Conservation (phyloP, 2,113 vertebrate species). For the Hucho hucho region DNA sequence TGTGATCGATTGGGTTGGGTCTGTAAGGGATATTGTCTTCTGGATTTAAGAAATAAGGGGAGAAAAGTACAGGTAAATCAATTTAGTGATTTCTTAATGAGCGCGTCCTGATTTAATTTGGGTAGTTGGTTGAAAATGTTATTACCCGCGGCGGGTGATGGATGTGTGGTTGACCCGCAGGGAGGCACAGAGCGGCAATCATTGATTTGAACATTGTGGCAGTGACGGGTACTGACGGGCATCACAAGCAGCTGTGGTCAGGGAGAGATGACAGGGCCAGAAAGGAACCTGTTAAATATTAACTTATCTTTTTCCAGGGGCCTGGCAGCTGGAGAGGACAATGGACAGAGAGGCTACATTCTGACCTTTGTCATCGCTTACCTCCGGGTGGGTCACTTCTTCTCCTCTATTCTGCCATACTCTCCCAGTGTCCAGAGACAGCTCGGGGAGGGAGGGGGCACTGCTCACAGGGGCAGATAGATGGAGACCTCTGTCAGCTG, state of each 20-base stretch:
- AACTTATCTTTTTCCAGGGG: slow-evolving; percentile 85
- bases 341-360: slow-evolving; percentile 98
- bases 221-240: slow-evolving; percentile 52
- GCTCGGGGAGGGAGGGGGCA: slow-evolving; percentile 18
- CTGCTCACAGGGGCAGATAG: slow-evolving; percentile 36
- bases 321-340: slow-evolving; percentile 98
- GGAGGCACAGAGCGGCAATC: slow-evolving; percentile 44
- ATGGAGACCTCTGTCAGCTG: slow-evolving; percentile 17
- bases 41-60: slow-evolving; percentile 46
- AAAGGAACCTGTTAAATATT: slow-evolving; percentile 72
- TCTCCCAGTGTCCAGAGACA: slow-evolving; percentile 46
- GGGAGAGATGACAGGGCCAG: slow-evolving; percentile 30
- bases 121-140: slow-evolving; percentile 71
- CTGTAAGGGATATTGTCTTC: slow-evolving; percentile 54
- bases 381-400: slow-evolving; percentile 86
- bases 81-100: slow-evolving; percentile 74
- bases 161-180: slow-evolving; percentile 68
- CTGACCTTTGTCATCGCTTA: slow-evolving; percentile 98
- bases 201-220: slow-evolving; percentile 69
- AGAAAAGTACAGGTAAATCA: slow-evolving; percentile 50
- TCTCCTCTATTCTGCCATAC: slow-evolving; percentile 11
- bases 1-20: slow-evolving; percentile 62
- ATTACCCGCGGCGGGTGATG: slow-evolving; percentile 71
- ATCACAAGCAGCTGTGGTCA: slow-evolving; percentile 56
- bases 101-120: slow-evolving; percentile 74